phyloP scores from a whole-genome alignment of 2,113 vertebrate genomes.

The Fregata magnificens region DNA sequence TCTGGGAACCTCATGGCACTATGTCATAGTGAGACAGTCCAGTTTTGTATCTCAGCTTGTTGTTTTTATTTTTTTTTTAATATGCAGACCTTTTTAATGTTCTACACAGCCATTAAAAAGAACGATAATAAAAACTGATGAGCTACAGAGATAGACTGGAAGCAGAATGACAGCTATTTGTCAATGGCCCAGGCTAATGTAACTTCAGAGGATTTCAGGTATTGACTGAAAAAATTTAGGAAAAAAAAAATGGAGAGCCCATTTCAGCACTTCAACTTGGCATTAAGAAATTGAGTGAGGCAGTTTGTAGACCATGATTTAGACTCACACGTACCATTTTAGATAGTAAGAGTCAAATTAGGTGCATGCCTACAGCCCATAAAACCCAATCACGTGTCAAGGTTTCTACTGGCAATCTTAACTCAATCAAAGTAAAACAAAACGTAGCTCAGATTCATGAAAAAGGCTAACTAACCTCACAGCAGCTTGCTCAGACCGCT shows the following conservation, averaged over 20 bases:
- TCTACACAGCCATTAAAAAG: not conserved
- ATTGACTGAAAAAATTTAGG: not conserved
- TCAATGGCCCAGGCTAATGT: not conserved
- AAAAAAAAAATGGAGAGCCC: not conserved
- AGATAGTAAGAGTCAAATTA: not conserved
- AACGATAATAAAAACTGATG: not conserved
- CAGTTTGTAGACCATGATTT: not conserved
- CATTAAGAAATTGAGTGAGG: not conserved
- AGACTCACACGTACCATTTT: not conserved
- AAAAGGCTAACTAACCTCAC: not conserved
- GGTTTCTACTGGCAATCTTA: not conserved
- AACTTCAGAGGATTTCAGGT: not conserved
- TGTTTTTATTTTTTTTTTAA: not conserved
- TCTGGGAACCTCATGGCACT: constrained; percentile 32
- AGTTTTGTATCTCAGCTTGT: not conserved
- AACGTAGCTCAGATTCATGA: not conserved
- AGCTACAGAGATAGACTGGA: not conserved
- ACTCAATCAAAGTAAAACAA: not conserved
- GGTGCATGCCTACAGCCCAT: not conserved
- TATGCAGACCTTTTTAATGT: not conserved
- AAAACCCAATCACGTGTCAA: not conserved
- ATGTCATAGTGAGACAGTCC: constrained; percentile 23
- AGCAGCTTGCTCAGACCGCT: not conserved
- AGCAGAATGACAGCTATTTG: not conserved
- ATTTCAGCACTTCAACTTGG: not conserved